Base-by-base conservation (phyloP, 2,888 invertebrate species). In the Tholera decimalis region DNA sequence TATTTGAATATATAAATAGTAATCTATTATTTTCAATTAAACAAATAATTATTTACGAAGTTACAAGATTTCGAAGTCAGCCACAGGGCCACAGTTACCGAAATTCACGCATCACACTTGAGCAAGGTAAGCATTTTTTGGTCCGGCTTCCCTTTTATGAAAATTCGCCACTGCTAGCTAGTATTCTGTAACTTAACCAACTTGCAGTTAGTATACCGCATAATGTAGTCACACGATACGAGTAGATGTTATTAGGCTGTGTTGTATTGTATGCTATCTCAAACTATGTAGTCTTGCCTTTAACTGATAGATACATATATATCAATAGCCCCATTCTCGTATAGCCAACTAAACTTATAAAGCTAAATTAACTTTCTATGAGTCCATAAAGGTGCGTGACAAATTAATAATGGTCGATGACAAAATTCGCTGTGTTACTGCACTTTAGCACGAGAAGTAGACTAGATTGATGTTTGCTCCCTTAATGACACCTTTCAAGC, bases 391-490 rank as follows among this genome's bases (percentile, higher is more conserved):
- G 9, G 22, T 13, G 54, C 39, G 46, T 73, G 73, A 68, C 44
- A 62, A 62, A 73, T 68, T 57, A 58, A 62, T 73, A 68, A 57
- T 44, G 13, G 15, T 30, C 28, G 49, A 62, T 73, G 73, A 73
- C 73, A 73, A 56, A 72, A 9, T 53, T 8, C 9, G 5, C 35
- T 2, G 1, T 50, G 15, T 68, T 68, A 73, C 24, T 73, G 18
- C 39, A 22, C 30, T 55, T 58, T 44, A 30, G 35, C 73, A 73
- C 73, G 68, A 57, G 15, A 72, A 56, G 44, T 49, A 54, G 50
- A 62, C 18, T 55, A 50, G 28, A 68, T 54, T 8, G 30, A 68
- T 68, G 50, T 56, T 9, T 41, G 39, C 8, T 35, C 61, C 43
- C 51, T 18, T 68, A 57, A 68, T 73, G 44, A 46, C 56, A 57